Evolutionary conservation across 2,797 vertebrate genomes (phyloP).

Genomic region (Schizothorax lantsangensis): DNA sequence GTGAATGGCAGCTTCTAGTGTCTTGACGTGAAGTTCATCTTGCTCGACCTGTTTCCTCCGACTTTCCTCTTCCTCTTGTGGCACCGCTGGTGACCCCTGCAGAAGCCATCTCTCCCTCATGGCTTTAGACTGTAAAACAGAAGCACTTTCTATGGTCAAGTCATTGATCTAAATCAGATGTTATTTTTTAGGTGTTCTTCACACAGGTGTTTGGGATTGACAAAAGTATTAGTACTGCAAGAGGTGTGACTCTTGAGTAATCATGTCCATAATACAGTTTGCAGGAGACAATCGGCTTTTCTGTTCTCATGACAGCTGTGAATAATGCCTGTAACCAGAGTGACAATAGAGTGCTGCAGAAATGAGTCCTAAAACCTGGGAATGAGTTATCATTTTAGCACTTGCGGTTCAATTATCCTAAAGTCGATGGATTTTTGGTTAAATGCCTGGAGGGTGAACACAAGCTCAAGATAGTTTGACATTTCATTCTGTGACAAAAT

Average conservation of each 20-base stretch:
- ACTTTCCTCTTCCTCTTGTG: constrained; percentile 86
- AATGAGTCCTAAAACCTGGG: background rate
- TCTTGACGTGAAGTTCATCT: constrained; percentile 90
- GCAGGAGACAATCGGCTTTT: background rate
- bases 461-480: background rate
- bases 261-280: background rate
- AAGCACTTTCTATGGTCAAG: background rate
- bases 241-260: background rate
- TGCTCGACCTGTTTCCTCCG: constrained; percentile 88
- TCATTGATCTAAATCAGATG: background rate
- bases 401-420: background rate
- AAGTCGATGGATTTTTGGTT: background rate
- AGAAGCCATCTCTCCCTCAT: constrained; percentile 97
- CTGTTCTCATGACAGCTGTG: background rate
- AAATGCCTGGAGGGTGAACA: background rate
- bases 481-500: background rate
- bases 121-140: constrained; percentile 88
- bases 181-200: background rate
- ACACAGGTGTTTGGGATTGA: background rate
- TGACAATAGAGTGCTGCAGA: background rate
- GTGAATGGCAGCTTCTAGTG: constrained; percentile 88
- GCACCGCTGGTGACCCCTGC: constrained; percentile 85
- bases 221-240: background rate
- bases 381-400: background rate
- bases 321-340: background rate